Evolutionary conservation across 2,113 vertebrate genomes (phyloP), one percentile per base, ranked within the genome.

Genomic region (Petrocephalus zakoni): DNA sequence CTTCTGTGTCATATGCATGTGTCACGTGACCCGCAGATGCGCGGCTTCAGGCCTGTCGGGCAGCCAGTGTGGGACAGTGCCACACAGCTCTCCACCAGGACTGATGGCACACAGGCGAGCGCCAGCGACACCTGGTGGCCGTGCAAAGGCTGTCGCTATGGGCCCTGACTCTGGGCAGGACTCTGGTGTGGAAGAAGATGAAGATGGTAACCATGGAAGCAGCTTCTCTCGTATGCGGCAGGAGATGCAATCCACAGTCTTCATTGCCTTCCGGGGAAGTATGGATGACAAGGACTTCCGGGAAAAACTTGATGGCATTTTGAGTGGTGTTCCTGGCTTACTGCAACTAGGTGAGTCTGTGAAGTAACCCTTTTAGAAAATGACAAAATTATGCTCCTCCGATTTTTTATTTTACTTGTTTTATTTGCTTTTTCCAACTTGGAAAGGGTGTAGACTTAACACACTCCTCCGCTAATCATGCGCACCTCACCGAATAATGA

Each of bases 221-320:
- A 86, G 91, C 92, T 90, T 92, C 92, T 78, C 46, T 6, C 46
- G 10, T 9, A 9, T 89, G 58, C 37, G 6, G 8, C 86, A 87
- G 29, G 91, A 88, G 64, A 93, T 94, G 90, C 93, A 96, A 92
- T 97, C 96, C 82, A 98, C 95, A 0, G 97, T 99, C 89, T 99
- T 98, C 92, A 94, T 99, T 89, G 96, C 98, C 91, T 98, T 99
- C 92, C 96, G 96, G 94, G 98, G 98, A 90, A 97, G 97, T 93
- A 97, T 99, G 94, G 94, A 95, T 37, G 98, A 99, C 93, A 95
- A 94, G 90, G 97, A 99, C 92, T 98, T 99, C 91, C 94, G 95
- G 90, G 93, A 96, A 91, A 99, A 99, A 92, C 96, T 99, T 49
- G 94, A 96, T 87, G 92, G 83, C 84, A 94, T 99, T 93, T 91